Evolutionary conservation across 2,113 vertebrate genomes (phyloP), one percentile per base, ranked within the genome.

Genomic region (Physeter macrocephalus): DNA sequence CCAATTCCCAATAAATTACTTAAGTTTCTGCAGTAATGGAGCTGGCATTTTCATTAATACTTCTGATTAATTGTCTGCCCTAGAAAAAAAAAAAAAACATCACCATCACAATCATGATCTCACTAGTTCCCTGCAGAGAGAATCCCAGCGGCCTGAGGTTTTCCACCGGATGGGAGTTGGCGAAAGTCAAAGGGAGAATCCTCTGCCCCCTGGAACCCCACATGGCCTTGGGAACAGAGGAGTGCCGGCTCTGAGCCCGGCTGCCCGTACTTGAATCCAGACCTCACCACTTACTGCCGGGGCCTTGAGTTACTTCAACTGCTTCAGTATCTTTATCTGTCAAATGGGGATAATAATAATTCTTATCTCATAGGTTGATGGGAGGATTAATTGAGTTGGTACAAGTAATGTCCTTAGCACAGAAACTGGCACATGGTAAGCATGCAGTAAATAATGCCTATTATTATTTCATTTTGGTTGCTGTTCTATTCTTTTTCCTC

Each of bases 1-100:
- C 98, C 96, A 96, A 43, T 97, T 97, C 97, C 93, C 62, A 4
- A 94, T 96, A 97, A 97, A 96, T 94, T 86, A 91, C 96, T 96
- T 92, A 95, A 41, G 64, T 97, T 97, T 95, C 97, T 97, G 86
- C 91, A 94, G 10, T 97, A 88, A 91, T 12, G 31, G 88, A 97
- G 90, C 77, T 96, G 71, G 66, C 97, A 78, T 97, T 98, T 97
- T 97, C 94, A 83, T 97, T 93, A 98, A 97, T 90, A 91, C 71
- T 94, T 82, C 71, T 97, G 97, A 97, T 92, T 83, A 96, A 98
- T 90, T 86, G 93, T 72, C 95, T 92, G 67, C 90, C 94, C 49
- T 78, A 29, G 59, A 36, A 82, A 29, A 74, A 67, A 82, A 29
- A 74, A 67, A 78, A 57, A 85, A 67, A 75, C 92, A 93, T 90